Evolutionary conservation across 2,113 vertebrate species (phyloP).

Genomic region (Chamaea fasciata): DNA sequence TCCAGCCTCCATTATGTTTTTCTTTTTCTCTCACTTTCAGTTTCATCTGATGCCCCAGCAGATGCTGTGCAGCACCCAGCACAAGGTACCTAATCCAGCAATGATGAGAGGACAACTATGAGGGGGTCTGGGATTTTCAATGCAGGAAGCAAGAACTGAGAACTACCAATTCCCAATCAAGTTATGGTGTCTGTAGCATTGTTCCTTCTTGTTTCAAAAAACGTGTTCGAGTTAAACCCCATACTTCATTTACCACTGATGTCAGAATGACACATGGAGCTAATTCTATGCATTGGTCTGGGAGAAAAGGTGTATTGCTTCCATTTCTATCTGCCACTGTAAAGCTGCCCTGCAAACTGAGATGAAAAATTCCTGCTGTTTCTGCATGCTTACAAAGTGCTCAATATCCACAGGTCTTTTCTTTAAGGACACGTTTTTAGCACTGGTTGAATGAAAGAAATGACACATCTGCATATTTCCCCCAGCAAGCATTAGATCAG

Average conservation of each 20-base stretch:
- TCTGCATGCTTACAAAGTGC: not conserved
- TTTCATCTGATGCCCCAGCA: not conserved
- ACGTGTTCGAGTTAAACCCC: not conserved
- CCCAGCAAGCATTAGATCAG: not conserved
- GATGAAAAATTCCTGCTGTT: not conserved
- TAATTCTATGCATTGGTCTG: not conserved
- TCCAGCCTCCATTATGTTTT: not conserved
- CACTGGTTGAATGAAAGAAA: not conserved
- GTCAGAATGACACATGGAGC: not conserved
- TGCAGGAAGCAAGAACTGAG: not conserved
- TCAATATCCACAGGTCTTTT: not conserved
- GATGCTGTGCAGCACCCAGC: not conserved
- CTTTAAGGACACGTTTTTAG: not conserved
- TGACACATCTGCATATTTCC: not conserved
- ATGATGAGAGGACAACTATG: accelerated
- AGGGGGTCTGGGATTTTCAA: not conserved
- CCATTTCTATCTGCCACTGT: not conserved
- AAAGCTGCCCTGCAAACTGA: not conserved
- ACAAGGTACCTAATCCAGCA: not conserved
- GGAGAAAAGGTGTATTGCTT: not conserved
- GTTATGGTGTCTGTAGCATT: not conserved
- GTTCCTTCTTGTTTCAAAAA: not conserved
- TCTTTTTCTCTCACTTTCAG: not conserved
- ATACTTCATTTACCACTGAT: not conserved
- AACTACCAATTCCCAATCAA: not conserved